Evolutionary conservation across 2,888 invertebrate genomes (phyloP).

Genomic region (Ectemnius cavifrons): DNA sequence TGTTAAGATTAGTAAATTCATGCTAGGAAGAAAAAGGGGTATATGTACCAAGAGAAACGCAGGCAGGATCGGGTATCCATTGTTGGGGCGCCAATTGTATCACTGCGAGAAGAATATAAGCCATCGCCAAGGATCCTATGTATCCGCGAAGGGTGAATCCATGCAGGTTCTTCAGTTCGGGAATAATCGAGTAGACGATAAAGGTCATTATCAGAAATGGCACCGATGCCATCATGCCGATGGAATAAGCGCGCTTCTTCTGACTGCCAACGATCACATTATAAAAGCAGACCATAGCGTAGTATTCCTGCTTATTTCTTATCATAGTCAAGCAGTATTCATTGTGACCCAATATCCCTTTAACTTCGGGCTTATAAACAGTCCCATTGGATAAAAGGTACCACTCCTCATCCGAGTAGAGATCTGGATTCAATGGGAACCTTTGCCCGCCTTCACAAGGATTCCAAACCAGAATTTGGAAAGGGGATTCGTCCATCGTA

Average conservation of each 20-base stretch:
- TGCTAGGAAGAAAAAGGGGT: no score
- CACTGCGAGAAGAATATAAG: conserved; percentile 63
- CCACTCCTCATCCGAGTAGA: conserved; percentile 48
- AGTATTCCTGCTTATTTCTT: not conserved
- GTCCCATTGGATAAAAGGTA: conserved; percentile 59
- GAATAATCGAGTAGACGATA: conserved; percentile 68
- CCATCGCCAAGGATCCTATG: conserved; percentile 63
- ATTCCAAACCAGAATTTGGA: conserved; percentile 53
- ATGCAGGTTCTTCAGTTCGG: conserved; percentile 71
- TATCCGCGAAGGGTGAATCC: conserved; percentile 70
- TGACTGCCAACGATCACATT: not conserved
- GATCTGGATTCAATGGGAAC: conserved; percentile 45
- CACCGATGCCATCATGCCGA: conserved; percentile 65
- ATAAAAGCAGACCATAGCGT: not conserved
- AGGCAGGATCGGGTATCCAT: conserved; percentile 43
- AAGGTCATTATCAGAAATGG: conserved; percentile 69
- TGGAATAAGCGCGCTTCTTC: conserved; percentile 12
- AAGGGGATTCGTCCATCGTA: conserved; percentile 25
- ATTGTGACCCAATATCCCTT: not conserved
- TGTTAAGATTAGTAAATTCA: no score
- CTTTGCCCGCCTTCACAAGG: conserved; percentile 50
- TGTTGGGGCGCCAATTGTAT: conserved; percentile 55
- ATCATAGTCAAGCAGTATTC: not conserved
- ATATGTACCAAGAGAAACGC: conserved; percentile 58
- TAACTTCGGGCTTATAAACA: conserved; percentile 35